Conservation (phyloP, 2,888 invertebrate species). For the Sepioteuthis lessoniana region DNA sequence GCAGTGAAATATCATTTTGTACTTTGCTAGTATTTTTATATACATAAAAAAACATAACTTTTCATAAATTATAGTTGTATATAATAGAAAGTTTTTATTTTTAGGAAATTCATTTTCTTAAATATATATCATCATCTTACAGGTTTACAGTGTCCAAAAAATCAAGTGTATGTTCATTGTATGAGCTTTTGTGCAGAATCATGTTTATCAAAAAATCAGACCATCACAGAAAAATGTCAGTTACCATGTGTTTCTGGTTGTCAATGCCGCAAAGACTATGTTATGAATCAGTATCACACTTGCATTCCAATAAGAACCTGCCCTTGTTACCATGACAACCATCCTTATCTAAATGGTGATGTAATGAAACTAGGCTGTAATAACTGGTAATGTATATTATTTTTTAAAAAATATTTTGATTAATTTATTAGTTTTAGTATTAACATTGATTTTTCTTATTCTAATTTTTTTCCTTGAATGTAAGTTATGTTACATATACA, state of each 20-base stretch:
- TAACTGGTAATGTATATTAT: neutral
- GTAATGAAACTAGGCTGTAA: neutral
- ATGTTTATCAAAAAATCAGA: neutral
- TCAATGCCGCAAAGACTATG: neutral
- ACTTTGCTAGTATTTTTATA: too few relatives aligned
- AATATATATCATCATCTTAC: neutral
- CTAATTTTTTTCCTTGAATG: neutral
- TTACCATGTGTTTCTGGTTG: neutral
- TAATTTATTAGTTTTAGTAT: neutral
- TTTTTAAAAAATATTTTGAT: neutral
- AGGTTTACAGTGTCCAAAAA: neutral
- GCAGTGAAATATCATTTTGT: too few relatives aligned
- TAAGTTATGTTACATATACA: neutral
- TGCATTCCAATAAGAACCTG: neutral
- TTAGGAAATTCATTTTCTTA: neutral
- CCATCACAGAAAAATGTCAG: neutral
- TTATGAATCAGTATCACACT: neutral
- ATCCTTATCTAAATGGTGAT: neutral
- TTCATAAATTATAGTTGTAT: neutral
- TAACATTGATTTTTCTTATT: neutral
- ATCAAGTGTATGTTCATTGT: neutral
- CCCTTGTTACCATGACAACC: neutral
- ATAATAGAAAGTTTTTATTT: neutral
- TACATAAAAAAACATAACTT: too few relatives aligned
- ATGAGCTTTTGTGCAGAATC: slow-evolving; percentile 21